phyloP scores from a whole-genome alignment of 2,888 invertebrate genomes.

The Mesorhabditis belari region DNA sequence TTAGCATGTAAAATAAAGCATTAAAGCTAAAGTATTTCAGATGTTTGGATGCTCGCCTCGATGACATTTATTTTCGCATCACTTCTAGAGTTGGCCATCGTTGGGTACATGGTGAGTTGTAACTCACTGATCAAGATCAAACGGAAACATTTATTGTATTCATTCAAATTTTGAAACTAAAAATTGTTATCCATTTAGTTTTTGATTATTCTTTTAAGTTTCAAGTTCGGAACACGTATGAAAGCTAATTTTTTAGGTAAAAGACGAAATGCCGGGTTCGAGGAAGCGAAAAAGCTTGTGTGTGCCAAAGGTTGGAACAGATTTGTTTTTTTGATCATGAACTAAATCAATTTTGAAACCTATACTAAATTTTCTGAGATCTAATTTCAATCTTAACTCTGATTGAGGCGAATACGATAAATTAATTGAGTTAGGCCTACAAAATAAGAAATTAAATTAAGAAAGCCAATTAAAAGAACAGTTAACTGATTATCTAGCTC shows the following conservation, averaged over 20 bases:
- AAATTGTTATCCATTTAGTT: not conserved
- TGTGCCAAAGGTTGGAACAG: not conserved
- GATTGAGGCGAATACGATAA: not conserved
- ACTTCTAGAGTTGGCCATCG: conserved; percentile 50
- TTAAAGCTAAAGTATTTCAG: conserved; percentile 17
- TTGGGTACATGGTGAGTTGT: conserved; percentile 44
- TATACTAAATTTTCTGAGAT: not conserved
- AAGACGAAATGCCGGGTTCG: conserved; percentile 11
- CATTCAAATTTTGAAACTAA: not conserved
- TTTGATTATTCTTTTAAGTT: not conserved
- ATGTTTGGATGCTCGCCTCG: conserved; percentile 52
- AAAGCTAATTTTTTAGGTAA: conserved; percentile 5
- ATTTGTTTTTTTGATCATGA: no score
- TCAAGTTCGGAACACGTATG: not conserved
- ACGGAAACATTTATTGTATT: no score
- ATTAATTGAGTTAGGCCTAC: not conserved
- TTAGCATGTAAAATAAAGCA: no score
- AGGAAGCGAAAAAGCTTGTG: not conserved
- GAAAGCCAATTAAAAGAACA: not conserved
- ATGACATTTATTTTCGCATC: conserved; percentile 51
- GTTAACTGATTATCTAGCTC: no score
- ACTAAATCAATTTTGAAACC: not conserved
- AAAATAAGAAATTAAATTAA: no score
- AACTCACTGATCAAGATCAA: conserved; percentile 32
- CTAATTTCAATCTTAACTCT: not conserved